phyloP scores from a whole-genome alignment of 1,140 invertebrate species.

The Lucilia cuprina region DNA sequence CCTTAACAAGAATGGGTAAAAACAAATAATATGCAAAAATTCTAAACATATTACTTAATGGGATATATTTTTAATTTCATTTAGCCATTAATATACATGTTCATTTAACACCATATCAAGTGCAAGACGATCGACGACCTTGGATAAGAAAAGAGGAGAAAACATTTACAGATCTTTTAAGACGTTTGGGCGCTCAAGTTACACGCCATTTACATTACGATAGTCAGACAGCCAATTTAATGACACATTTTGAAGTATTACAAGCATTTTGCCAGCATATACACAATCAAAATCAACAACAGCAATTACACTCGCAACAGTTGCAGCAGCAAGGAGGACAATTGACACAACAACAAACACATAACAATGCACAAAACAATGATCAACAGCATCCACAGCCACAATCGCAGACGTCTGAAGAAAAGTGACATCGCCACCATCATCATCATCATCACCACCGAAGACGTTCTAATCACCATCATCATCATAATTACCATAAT shows the following conservation, averaged over 20 bases:
- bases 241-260: slow-evolving; percentile 76
- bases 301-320: slow-evolving; percentile 42
- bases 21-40: background rate
- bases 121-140: slow-evolving; percentile 74
- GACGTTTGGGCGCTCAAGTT: slow-evolving; percentile 70
- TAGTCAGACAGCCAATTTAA: slow-evolving; percentile 68
- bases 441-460: slow-evolving; percentile 36
- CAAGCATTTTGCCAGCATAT: slow-evolving; percentile 65
- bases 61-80: background rate
- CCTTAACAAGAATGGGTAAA: slow-evolving; percentile 70
- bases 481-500: slow-evolving; percentile 42
- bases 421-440: slow-evolving; percentile 61
- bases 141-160: slow-evolving; percentile 86
- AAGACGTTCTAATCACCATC: slow-evolving; percentile 36
- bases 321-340: slow-evolving; percentile 39
- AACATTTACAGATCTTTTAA: slow-evolving; percentile 73
- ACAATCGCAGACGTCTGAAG: slow-evolving; percentile 44
- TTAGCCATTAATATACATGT: slow-evolving; percentile 71
- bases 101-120: slow-evolving; percentile 87
- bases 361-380: slow-evolving; percentile 35
- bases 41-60: background rate
- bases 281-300: slow-evolving; percentile 55
- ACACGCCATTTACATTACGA: slow-evolving; percentile 72
- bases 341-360: slow-evolving; percentile 25
- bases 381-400: slow-evolving; percentile 39